Evolutionary conservation across 2,797 vertebrate species (phyloP), one percentile per base, ranked within the genome.

Genomic region (Smutsia gigantea): DNA sequence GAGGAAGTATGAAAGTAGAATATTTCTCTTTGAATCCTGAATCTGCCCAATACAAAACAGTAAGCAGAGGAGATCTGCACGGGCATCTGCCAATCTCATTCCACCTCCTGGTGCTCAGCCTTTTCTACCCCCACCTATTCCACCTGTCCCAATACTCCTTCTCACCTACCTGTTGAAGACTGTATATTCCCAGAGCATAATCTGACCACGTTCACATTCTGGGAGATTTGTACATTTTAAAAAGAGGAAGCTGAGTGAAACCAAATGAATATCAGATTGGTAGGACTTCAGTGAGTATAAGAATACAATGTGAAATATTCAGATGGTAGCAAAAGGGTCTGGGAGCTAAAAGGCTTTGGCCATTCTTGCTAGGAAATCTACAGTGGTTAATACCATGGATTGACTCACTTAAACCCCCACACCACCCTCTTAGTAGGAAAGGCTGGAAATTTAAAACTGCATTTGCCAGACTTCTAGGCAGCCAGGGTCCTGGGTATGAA

Each of bases 221-320:
- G 34, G 37, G 59, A 85, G 49, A 86, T 61, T 94, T 91, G 85
- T 51, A 66, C 51, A 79, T 37, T 95, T 92, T 92, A 55, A 85
- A 81, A 87, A 69, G 57, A 95, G 34, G 19, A 90, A 39, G 11
- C 37, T 72, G 55, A 82, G 12, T 93, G 49, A 81, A 83, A 49
- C 39, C 14, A 78, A 87, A 78, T 72, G 21, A 88, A 69, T 83
- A 57, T 66, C 57, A 79, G 55, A 87, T 29, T 78, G 79, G 23
- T 63, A 91, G 82, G 59, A 84, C 57, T 91, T 94, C 81, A 79
- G 46, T 88, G 42, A 71, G 25, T 66, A 2, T 51, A 64, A 63
- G 71, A 61, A 53, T 25, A 46, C 57, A 93, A 89, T 17, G 79
- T 57, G 29, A 87, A 94, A 95, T 71, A 83, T 68, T 94, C 61